Evolutionary conservation across 2,113 vertebrate species (phyloP).

Genomic region (Platichthys flesus): DNA sequence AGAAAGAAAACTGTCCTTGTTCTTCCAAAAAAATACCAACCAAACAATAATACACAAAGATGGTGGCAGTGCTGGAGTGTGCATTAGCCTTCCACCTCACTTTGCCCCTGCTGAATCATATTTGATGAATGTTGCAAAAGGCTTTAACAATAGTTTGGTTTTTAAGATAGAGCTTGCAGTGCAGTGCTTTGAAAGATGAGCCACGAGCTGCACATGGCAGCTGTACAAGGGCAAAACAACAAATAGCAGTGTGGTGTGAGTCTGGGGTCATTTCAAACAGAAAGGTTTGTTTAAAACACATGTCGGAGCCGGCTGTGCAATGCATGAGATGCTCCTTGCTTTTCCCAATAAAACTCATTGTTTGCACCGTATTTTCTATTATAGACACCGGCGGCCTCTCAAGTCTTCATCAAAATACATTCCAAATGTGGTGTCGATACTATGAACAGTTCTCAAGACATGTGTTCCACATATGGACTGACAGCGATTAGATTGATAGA

Average conservation of each 20-base stretch:
- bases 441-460: too few relatives aligned
- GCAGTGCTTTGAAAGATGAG: conserved; percentile 6
- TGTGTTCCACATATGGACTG: too few relatives aligned
- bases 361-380: neutral
- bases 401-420: too few relatives aligned
- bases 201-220: neutral
- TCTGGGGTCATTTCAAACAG: conserved; percentile 4
- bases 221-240: conserved; percentile 16
- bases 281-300: neutral
- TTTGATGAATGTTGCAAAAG: neutral
- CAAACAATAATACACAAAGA: conserved; percentile 8
- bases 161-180: neutral
- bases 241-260: conserved; percentile 1
- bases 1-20: conserved; percentile 2
- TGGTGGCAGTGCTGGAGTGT: neutral
- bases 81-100: neutral
- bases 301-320: neutral
- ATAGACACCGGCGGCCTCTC: neutral
- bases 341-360: neutral
- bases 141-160: neutral
- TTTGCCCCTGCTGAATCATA: neutral
- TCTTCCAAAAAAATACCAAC: neutral
- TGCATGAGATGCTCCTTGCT: neutral
- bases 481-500: too few relatives aligned
- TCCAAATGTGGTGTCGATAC: too few relatives aligned